Base-by-base conservation (phyloP, 1,140 invertebrate genomes). In the Tetramorium parvispinum region DNA sequence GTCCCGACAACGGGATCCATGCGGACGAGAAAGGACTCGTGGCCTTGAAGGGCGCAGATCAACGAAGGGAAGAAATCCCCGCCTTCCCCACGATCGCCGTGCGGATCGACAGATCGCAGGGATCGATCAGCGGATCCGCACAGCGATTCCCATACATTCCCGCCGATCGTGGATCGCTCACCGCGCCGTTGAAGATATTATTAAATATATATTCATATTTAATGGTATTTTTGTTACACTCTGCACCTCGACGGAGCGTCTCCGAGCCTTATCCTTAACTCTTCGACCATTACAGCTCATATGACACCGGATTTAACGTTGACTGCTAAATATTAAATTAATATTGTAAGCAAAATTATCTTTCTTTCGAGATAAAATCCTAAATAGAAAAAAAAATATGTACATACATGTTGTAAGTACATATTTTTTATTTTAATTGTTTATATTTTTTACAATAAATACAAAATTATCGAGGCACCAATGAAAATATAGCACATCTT, bases 11-110 rank as follows among this genome's bases (percentile, higher is more conserved):
- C 32, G 55, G 46, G 43, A 40, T 13, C 32, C 43, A 51, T 8
- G 13, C 7, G 11, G 40, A 21, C 18, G 57, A 83, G 49, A 32
- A 49, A 73, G 78, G 32, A 73, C 65, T 68, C 66, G 51, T 70
- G 87, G 66, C 65, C 65, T 85, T 77, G 37, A 77, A 87, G 49
- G 79, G 86, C 79, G 13, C 49, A 68, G 46, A 89, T 89, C 88
- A 82, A 89, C 87, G 82, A 89, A 89, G 78, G 63, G 87, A 82
- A 82, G 71, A 43, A 7, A 24, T 49, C 18, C 6, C 70, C 40
- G 13, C 68, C 40, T 83, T 49, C 66, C 43, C 51, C 55, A 61
- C 24, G 68, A 83, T 75, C 40, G 24, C 27, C 53, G 27, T 73
- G 79, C 53, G 65, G 66, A 71, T 73, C 66, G 6, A 46, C 53